phyloP scores from a whole-genome alignment of 2,888 invertebrate species.

The Gerosis bhagava region DNA sequence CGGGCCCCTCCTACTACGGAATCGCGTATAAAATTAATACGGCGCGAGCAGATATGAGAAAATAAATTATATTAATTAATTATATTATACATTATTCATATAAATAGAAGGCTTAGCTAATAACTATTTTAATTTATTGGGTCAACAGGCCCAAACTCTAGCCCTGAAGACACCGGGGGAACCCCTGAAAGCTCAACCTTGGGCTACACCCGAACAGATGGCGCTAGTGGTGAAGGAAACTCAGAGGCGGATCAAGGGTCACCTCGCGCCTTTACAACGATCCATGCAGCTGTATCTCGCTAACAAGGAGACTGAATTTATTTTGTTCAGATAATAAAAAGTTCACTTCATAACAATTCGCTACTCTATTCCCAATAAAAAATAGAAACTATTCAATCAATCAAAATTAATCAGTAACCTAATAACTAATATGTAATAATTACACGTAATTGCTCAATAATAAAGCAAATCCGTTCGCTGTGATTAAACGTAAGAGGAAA shows the following conservation, averaged over 20 bases:
- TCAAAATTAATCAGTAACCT: no score
- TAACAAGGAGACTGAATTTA: constrained; percentile 98
- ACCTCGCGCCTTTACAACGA: constrained; percentile 90
- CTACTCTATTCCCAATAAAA: no score
- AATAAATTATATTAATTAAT: no score
- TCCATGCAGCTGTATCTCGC: constrained; percentile 98
- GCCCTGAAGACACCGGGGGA: constrained; percentile 42
- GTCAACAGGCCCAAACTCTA: constrained; percentile 55
- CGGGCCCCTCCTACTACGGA: no score
- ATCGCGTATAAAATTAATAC: no score
- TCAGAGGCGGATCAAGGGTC: constrained; percentile 89
- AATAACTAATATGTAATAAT: no score
- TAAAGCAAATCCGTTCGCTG: background rate
- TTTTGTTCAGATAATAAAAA: constrained; percentile 97
- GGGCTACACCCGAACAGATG: constrained; percentile 87
- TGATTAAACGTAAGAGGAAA: constrained; percentile 5
- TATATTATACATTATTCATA: no score
- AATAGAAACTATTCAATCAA: no score
- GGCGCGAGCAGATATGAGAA: no score
- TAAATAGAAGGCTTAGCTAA: no score
- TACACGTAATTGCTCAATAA: background rate
- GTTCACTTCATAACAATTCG: no score
- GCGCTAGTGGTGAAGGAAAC: constrained; percentile 89
- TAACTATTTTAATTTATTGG: no score
- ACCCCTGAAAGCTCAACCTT: constrained; percentile 57